Evolutionary conservation across 2,797 vertebrate genomes (phyloP).

Genomic region (Gila robusta): DNA sequence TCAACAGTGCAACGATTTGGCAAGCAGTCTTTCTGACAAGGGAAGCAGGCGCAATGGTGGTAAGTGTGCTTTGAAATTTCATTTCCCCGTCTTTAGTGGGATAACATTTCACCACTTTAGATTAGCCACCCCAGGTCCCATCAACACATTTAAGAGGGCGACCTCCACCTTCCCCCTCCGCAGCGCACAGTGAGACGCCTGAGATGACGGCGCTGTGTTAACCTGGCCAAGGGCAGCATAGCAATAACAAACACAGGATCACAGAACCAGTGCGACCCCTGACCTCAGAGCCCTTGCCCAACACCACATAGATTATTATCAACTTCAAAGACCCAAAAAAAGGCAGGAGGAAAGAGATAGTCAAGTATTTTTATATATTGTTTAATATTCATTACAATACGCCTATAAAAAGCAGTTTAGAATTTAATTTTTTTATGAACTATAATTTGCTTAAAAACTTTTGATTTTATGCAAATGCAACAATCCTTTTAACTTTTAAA

Average conservation of each 20-base stretch:
- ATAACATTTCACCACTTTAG: slow-evolving; percentile 77
- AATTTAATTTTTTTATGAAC: background rate
- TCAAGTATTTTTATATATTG: background rate
- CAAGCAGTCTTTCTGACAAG: slow-evolving; percentile 32
- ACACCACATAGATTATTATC: slow-evolving; percentile 74
- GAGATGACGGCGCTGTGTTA: slow-evolving; percentile 76
- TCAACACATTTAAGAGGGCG: slow-evolving; percentile 69
- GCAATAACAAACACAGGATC: slow-evolving; percentile 86
- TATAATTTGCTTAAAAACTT: background rate
- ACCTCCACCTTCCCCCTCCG: slow-evolving; percentile 43
- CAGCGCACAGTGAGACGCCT: slow-evolving; percentile 27
- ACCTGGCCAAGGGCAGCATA: slow-evolving; percentile 82
- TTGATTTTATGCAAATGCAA: background rate
- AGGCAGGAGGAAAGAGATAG: slow-evolving; percentile 15
- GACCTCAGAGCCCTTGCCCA: slow-evolving; percentile 70
- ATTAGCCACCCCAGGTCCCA: slow-evolving; percentile 70
- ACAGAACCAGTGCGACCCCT: slow-evolving; percentile 75
- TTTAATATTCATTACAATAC: slow-evolving; percentile 3
- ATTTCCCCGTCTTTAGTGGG: slow-evolving; percentile 65
- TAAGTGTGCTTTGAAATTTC: slow-evolving; percentile 52
- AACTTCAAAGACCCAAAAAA: slow-evolving; percentile 48
- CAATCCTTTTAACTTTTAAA: background rate
- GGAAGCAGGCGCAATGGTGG: slow-evolving; percentile 36
- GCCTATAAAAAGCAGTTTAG: background rate
- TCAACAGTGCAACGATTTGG: slow-evolving; percentile 42